phyloP scores from a whole-genome alignment of 1,140 invertebrate species.

The Catajapyx aquilonaris region DNA sequence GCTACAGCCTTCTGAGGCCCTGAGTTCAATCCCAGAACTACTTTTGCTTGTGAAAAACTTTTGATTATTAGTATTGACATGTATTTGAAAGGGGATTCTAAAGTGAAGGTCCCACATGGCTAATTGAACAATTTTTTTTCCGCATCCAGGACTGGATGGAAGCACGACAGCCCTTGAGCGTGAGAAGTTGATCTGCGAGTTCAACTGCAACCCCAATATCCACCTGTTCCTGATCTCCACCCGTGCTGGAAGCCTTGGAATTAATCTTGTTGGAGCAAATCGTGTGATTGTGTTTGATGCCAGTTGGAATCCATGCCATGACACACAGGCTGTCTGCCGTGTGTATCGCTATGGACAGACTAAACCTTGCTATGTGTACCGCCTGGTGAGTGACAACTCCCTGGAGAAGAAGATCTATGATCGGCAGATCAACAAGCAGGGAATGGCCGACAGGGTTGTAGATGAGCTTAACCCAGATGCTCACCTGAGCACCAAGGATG shows the following conservation, averaged over 20 bases:
- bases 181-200: constrained; percentile 91
- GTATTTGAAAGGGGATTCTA: no score
- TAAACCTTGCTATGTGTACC: constrained; percentile 87
- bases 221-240: constrained; percentile 93
- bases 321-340: constrained; percentile 93
- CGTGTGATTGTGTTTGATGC: constrained; percentile 94
- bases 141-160: constrained; percentile 71
- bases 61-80: no score
- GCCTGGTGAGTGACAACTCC: constrained; percentile 89
- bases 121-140: no score
- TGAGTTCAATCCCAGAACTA: no score
- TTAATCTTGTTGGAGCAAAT: constrained; percentile 94
- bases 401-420: constrained; percentile 97
- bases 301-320: constrained; percentile 99
- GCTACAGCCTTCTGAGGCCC: no score
- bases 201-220: constrained; percentile 77
- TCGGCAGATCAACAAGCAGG: constrained; percentile 89
- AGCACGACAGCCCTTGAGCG: constrained; percentile 82
- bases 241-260: constrained; percentile 86
- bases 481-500: constrained; percentile 81
- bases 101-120: no score
- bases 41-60: no score
- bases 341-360: constrained; percentile 90
- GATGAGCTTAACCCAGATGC: constrained; percentile 96
- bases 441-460: constrained; percentile 88